Evolutionary conservation across 2,113 vertebrate genomes (phyloP).

Genomic region (Raja brachyura): DNA sequence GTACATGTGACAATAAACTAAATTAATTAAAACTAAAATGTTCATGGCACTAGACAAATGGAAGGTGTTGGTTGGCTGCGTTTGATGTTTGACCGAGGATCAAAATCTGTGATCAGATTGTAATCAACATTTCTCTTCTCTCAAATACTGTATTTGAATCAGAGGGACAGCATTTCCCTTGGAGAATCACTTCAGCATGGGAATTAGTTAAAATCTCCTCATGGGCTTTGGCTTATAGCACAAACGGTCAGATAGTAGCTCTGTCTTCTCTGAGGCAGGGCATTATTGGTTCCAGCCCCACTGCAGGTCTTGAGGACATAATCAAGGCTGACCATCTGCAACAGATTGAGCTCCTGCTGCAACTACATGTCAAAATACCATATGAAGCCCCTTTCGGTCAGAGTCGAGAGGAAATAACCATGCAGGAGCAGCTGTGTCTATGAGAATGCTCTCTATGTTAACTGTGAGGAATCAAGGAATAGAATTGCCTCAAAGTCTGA

Average conservation of each 20-base stretch:
- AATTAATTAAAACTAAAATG: too few relatives aligned
- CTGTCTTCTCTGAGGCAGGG: background rate
- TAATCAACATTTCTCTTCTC: background rate
- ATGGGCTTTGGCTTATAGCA: background rate
- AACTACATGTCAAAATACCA: background rate
- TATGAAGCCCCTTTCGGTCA: background rate
- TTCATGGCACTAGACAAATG: too few relatives aligned
- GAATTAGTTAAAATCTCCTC: background rate
- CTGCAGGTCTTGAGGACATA: background rate
- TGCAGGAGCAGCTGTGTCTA: background rate
- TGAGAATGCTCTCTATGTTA: background rate
- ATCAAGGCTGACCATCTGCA: background rate
- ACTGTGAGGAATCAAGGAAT: background rate
- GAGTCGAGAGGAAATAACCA: background rate
- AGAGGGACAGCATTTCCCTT: background rate
- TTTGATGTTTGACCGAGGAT: background rate
- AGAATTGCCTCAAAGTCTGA: background rate
- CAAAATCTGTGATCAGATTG: background rate
- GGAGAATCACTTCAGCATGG: background rate
- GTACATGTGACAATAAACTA: too few relatives aligned
- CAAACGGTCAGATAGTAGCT: background rate
- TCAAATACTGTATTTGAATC: background rate
- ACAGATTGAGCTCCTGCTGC: background rate
- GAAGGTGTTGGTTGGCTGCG: too few relatives aligned
- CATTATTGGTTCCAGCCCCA: background rate